phyloP scores from a whole-genome alignment of 2,888 invertebrate genomes.

The Apodemia mormo region DNA sequence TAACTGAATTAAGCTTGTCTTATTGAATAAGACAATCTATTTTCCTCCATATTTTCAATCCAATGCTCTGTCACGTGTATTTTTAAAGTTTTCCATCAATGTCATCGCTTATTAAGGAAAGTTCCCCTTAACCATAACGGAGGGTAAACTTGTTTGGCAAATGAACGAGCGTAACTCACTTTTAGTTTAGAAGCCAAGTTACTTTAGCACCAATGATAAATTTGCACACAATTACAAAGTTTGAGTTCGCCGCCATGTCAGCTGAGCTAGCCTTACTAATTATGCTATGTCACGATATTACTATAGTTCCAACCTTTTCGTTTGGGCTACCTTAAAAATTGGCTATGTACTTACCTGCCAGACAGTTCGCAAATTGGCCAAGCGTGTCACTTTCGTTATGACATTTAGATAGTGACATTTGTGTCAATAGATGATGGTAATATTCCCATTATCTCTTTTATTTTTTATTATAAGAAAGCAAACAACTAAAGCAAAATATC shows the following conservation, averaged over 20 bases:
- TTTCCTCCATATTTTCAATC: not conserved
- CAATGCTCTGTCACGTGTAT: not conserved
- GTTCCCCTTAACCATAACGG: not conserved
- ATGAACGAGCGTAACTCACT: not conserved
- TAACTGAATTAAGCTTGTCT: not conserved
- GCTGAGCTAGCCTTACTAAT: too few species aligned
- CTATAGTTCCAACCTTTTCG: too few species aligned
- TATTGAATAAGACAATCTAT: not conserved
- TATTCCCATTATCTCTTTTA: too few species aligned
- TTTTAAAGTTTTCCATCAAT: slow-evolving; percentile 14
- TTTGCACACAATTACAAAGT: not conserved
- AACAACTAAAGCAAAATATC: too few species aligned
- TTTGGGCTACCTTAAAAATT: too few species aligned
- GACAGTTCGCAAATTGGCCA: too few species aligned
- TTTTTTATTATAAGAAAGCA: too few species aligned
- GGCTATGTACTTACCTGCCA: too few species aligned
- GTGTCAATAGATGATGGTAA: too few species aligned
- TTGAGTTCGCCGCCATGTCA: not conserved
- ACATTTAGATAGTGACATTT: too few species aligned
- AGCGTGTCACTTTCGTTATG: too few species aligned
- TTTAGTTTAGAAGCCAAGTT: slow-evolving; percentile 4
- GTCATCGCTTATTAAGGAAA: not conserved
- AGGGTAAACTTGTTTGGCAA: not conserved
- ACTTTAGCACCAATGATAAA: not conserved
- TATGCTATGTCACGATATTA: too few species aligned